Conservation (phyloP, 2,888 invertebrate species). For the Caenorhabditis sp. region DNA sequence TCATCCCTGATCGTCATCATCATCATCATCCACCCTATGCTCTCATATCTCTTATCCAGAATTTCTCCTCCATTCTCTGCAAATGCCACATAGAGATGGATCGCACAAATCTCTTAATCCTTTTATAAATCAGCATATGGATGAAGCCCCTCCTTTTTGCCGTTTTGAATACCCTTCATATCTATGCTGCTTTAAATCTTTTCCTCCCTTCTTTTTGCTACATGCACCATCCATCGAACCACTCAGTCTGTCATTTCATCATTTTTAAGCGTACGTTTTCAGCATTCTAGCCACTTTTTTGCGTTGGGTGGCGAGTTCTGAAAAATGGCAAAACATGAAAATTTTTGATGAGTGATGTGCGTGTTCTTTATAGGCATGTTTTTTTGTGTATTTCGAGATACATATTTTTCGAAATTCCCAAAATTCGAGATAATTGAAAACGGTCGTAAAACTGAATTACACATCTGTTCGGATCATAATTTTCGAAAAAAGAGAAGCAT, state of each 20-base stretch:
- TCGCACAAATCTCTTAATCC: conserved; percentile 16
- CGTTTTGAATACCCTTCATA: background rate
- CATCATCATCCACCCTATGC: background rate
- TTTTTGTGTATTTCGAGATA: conserved; percentile 1
- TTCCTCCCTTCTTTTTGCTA: conserved; percentile 1
- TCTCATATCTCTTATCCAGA: background rate
- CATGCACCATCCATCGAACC: background rate
- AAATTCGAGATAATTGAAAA: background rate
- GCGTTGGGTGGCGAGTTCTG: background rate
- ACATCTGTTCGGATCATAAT: no score
- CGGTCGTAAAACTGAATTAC: no score
- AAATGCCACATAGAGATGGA: background rate
- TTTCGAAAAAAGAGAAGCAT: no score
- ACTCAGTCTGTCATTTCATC: conserved; percentile 1
- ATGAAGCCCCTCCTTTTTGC: background rate
- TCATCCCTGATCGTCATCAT: no score
- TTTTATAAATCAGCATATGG: conserved; percentile 23
- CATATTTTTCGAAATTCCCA: background rate
- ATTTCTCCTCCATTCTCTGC: conserved; percentile 11
- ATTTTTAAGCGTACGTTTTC: background rate
- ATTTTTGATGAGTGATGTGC: background rate
- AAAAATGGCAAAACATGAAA: background rate
- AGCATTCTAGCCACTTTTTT: background rate
- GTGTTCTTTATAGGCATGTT: background rate
- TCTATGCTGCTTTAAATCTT: background rate